A percentile compares a stretch with the other conserved stretches of the same genome.
Evolutionary conservation across 2,797 vertebrate genomes (phyloP).

Genomic region (Microhierax caerulescens): DNA sequence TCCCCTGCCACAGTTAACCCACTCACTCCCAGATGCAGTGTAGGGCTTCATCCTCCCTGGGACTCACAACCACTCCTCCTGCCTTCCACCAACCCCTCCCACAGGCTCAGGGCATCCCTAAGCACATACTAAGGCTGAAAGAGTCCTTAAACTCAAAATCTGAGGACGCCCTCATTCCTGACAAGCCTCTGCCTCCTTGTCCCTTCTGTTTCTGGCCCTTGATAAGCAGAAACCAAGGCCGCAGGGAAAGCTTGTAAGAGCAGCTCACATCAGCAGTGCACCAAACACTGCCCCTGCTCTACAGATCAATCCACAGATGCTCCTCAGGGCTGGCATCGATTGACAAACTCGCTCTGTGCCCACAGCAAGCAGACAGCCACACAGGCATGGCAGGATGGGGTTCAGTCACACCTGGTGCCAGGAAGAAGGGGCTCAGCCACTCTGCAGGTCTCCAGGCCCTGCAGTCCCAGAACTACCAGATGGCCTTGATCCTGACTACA

Average conservation of each 20-base stretch:
- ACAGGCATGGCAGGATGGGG: neutral
- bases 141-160: neutral
- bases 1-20: neutral
- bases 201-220: neutral
- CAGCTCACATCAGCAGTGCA: neutral
- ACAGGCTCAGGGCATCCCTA: neutral
- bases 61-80: neutral
- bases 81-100: neutral
- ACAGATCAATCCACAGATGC: neutral
- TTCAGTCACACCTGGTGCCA: neutral
- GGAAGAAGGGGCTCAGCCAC: neutral
- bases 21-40: rapidly evolving
- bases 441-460: neutral
- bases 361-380: neutral
- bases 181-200: neutral
- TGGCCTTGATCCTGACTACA: neutral
- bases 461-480: neutral
- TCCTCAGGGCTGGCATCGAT: neutral
- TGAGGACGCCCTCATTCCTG: neutral
- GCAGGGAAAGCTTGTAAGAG: neutral
- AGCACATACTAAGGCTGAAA: neutral
- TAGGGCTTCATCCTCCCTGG: neutral
- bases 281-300: neutral
- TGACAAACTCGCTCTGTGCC: neutral
- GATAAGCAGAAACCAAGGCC: neutral